Conservation (phyloP, 2,113 vertebrate species). For the Donacobius atricapilla region DNA sequence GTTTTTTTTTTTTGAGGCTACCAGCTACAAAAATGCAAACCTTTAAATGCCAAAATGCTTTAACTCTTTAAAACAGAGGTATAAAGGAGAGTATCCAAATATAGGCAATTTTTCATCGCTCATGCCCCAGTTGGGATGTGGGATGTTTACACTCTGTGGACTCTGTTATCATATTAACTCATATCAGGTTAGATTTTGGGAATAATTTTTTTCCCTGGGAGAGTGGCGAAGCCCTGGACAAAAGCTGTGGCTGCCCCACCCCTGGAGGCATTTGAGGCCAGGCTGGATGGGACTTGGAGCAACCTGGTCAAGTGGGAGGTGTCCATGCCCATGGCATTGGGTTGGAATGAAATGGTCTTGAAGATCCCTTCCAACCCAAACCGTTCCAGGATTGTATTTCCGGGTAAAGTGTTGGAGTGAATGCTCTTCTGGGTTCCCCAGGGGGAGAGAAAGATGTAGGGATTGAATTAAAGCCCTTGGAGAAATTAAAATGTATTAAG, state of each 20-base stretch:
- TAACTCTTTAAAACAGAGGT: neutral
- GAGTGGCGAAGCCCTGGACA: neutral
- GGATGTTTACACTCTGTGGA: fast-evolving
- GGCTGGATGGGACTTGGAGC: neutral
- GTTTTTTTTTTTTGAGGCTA: neutral
- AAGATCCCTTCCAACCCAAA: neutral
- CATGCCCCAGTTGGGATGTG: fast-evolving
- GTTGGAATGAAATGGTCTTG: neutral
- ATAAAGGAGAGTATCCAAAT: neutral
- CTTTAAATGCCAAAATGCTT: neutral
- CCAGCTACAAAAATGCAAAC: neutral
- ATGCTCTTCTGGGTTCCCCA: no score
- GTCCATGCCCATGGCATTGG: neutral
- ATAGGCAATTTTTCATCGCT: neutral
- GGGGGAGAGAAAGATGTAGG: no score
- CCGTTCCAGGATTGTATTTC: neutral
- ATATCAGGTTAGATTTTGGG: neutral
- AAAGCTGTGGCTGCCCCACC: neutral
- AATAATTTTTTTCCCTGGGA: neutral
- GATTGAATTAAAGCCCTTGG: no score
- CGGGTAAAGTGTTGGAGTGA: no score
- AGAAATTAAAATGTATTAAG: no score
- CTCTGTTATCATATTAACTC: neutral
- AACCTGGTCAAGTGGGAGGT: neutral
- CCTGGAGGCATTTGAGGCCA: neutral